Conservation (phyloP, 2,888 invertebrate species). For the Drosophila austrosaltans region DNA sequence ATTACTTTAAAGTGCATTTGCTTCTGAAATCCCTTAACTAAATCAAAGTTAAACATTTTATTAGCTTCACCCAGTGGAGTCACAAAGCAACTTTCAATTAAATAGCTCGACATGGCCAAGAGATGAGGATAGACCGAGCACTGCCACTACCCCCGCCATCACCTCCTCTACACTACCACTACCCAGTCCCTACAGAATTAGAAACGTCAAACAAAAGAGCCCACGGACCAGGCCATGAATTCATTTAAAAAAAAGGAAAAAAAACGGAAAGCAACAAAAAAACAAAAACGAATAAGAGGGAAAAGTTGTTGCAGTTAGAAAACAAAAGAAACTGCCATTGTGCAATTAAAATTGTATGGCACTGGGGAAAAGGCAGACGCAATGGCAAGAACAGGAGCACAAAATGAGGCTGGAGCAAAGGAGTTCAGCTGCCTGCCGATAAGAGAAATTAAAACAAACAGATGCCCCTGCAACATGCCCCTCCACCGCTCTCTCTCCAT, state of each 20-base stretch:
- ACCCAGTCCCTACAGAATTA: constrained; percentile 68
- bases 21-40: constrained; percentile 73
- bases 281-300: neutral
- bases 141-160: neutral
- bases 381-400: constrained; percentile 10
- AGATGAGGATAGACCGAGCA: constrained; percentile 1
- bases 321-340: constrained; percentile 76
- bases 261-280: neutral
- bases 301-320: constrained; percentile 56
- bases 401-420: neutral
- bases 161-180: constrained; percentile 13
- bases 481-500: neutral
- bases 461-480: constrained; percentile 40
- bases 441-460: constrained; percentile 77
- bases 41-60: constrained; percentile 80
- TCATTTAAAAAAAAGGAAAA: constrained; percentile 69
- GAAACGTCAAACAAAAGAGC: constrained; percentile 71
- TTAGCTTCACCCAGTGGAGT: constrained; percentile 70
- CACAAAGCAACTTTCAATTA: constrained; percentile 79
- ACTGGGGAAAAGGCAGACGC: constrained; percentile 58
- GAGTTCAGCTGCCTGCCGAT: constrained; percentile 68
- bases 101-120: constrained; percentile 57
- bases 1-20: constrained; percentile 60
- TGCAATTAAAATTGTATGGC: constrained; percentile 79
- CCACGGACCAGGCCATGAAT: constrained; percentile 69